A percentile compares a stretch with the other conserved stretches of the same genome.
Evolutionary conservation across 2,888 invertebrate genomes (phyloP).

Genomic region (Erynnis tages): DNA sequence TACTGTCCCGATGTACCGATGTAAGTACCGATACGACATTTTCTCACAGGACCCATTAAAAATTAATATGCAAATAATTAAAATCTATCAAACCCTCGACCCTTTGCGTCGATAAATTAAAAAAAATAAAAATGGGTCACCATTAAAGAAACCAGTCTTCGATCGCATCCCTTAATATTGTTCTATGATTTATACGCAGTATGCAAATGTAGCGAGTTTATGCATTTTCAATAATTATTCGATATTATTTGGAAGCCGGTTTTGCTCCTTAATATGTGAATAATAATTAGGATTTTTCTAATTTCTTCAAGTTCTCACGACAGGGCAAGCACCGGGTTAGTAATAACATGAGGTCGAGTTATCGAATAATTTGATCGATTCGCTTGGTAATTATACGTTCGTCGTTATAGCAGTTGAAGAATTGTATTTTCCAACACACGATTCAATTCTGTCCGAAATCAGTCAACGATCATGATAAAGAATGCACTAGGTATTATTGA

Average conservation of each 20-base stretch:
- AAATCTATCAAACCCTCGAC: slow-evolving; percentile 49
- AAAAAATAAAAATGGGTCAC: slow-evolving; percentile 49
- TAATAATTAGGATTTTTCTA: slow-evolving; percentile 74
- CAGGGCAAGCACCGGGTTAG: slow-evolving; percentile 57
- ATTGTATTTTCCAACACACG: no score
- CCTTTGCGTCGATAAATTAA: slow-evolving; percentile 69
- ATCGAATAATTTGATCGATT: slow-evolving; percentile 13
- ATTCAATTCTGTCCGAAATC: no score
- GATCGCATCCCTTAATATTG: slow-evolving; percentile 61
- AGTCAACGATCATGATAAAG: no score
- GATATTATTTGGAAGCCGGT: slow-evolving; percentile 47
- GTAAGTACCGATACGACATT: slow-evolving; percentile 32
- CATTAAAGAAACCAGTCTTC: slow-evolving; percentile 60
- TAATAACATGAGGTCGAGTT: slow-evolving; percentile 26
- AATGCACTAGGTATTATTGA: no score
- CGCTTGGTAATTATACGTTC: background rate
- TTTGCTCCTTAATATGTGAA: slow-evolving; percentile 73
- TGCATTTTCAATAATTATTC: slow-evolving; percentile 48
- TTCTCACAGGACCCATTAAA: slow-evolving; percentile 58
- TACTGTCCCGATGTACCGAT: slow-evolving; percentile 24
- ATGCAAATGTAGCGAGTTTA: slow-evolving; percentile 56
- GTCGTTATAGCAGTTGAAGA: no score
- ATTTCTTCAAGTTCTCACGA: slow-evolving; percentile 72
- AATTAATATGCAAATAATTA: slow-evolving; percentile 74
- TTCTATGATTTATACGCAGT: slow-evolving; percentile 78